Evolutionary conservation across 2,113 vertebrate species (phyloP).

Genomic region (Lagenorhynchus albirostris): DNA sequence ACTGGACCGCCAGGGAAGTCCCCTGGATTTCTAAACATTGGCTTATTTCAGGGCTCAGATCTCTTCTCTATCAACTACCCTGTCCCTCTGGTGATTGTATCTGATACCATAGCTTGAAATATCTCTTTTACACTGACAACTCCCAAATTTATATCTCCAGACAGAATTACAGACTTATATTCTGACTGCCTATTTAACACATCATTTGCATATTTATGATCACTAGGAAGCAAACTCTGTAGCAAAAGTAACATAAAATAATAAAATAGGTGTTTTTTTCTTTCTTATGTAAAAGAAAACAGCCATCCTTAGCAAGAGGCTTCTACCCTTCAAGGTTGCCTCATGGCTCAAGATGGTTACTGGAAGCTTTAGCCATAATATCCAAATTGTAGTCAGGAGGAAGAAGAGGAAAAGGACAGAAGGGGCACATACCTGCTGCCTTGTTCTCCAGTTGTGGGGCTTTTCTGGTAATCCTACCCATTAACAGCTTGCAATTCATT

Average conservation of each 20-base stretch:
- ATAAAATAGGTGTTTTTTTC: not conserved
- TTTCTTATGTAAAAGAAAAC: not conserved
- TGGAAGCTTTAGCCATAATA: not conserved
- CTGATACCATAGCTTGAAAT: not conserved
- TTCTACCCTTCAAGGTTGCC: not conserved
- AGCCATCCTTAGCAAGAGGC: not conserved
- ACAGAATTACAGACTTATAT: not conserved
- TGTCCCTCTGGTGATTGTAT: not conserved
- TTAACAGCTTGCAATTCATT: not conserved
- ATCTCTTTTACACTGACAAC: not conserved
- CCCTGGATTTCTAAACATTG: not conserved
- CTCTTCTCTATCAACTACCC: not conserved
- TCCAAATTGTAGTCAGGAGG: not conserved
- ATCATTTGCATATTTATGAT: not conserved
- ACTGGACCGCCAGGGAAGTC: no score
- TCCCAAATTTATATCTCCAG: not conserved
- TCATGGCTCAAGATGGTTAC: not conserved
- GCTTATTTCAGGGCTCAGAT: not conserved
- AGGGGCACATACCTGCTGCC: not conserved
- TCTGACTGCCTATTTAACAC: not conserved
- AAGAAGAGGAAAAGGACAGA: not conserved
- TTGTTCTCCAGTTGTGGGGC: not conserved
- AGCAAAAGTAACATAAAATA: not conserved
- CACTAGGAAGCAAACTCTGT: not conserved
- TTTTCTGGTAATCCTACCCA: not conserved